Evolutionary conservation across 2,888 invertebrate genomes (phyloP).

Genomic region (Erebia aethiops): DNA sequence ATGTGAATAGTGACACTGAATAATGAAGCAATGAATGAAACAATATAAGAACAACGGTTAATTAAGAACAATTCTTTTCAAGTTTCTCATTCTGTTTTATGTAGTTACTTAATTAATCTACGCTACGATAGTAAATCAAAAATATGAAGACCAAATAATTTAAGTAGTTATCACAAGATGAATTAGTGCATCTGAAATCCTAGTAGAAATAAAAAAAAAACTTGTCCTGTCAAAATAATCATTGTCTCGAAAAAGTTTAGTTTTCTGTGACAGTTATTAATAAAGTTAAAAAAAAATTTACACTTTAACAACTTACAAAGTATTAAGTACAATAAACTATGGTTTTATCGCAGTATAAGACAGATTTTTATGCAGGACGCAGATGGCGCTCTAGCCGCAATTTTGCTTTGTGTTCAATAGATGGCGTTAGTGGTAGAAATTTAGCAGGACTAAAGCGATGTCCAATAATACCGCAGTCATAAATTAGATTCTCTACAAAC

Average conservation of each 20-base stretch:
- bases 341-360: neutral
- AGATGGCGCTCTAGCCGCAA: slow-evolving; percentile 6
- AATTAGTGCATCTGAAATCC: neutral
- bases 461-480: neutral
- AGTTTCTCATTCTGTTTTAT: neutral
- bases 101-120: neutral
- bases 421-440: slow-evolving; percentile 32
- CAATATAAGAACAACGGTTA: slow-evolving; percentile 18
- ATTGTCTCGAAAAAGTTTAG: neutral
- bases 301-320: neutral
- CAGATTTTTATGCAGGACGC: neutral
- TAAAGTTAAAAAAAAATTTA: too few species aligned
- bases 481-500: neutral
- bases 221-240: neutral
- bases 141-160: neutral
- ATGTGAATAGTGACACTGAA: slow-evolving; percentile 43
- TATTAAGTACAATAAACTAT: neutral
- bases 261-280: neutral
- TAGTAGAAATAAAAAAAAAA: neutral
- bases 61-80: slow-evolving; percentile 24
- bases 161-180: neutral
- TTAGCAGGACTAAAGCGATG: neutral
- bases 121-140: neutral
- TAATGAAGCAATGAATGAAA: slow-evolving; percentile 42
- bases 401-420: slow-evolving; percentile 30